Percentiles rank a stretch among this genome's conserved stretches.
Evolutionary conservation across 1,140 invertebrate species (phyloP).

Genomic region (Heliconius congener): DNA sequence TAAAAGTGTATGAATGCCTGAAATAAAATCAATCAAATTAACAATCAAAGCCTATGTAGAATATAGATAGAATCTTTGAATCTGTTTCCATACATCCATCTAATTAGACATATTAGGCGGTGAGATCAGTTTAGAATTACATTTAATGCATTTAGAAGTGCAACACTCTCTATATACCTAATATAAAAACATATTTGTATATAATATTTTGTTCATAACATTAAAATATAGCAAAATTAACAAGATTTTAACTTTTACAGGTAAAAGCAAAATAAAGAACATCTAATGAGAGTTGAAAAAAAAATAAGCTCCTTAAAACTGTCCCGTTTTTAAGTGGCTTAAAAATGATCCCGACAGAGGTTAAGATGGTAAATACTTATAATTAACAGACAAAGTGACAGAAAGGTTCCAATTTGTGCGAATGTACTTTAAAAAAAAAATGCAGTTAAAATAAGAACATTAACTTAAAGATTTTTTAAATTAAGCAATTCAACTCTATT

Average conservation of each 20-base stretch:
- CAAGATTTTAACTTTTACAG: background rate
- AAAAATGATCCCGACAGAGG: conserved; percentile 24
- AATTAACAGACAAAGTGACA: conserved; percentile 18
- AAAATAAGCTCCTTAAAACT: conserved; percentile 4
- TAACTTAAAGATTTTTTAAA: too few species aligned
- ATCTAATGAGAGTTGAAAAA: background rate
- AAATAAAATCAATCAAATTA: too few species aligned
- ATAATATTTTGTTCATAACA: background rate
- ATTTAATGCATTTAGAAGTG: too few species aligned
- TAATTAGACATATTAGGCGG: too few species aligned
- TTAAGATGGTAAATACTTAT: conserved; percentile 24
- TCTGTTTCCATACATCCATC: too few species aligned
- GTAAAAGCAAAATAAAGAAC: background rate
- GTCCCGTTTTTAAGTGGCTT: conserved; percentile 20
- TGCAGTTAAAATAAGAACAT: background rate
- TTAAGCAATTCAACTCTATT: too few species aligned
- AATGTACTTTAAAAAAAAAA: background rate
- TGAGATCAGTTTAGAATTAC: too few species aligned
- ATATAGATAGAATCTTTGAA: too few species aligned
- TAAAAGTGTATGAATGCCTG: too few species aligned
- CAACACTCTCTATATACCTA: too few species aligned
- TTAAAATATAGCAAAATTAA: background rate
- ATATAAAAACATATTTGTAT: background rate
- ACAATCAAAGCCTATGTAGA: too few species aligned
- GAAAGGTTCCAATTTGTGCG: conserved; percentile 18